A percentile compares a stretch with the other conserved stretches of the same genome.
These are phyloP conservation scores for Eira barbara DNA, from an alignment of 2,113 vertebrate species.

Conservation along the genomic window DNA sequence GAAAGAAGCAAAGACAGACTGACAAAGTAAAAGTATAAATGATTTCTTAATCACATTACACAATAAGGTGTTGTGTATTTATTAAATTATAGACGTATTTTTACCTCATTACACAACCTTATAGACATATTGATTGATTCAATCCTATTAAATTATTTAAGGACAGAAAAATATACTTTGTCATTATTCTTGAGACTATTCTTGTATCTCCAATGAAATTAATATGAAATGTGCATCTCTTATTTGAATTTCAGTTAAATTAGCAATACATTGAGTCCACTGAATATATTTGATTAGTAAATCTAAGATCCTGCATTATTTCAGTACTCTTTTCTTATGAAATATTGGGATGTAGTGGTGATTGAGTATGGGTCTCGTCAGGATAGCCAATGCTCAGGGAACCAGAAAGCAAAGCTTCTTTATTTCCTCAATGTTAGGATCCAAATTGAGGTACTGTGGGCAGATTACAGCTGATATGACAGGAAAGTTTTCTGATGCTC, in stretches of 20 bases:
- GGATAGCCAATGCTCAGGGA: neutral
- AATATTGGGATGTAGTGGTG: neutral
- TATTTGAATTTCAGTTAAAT: neutral
- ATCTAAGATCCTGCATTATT: neutral
- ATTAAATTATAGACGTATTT: neutral
- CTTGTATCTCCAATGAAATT: neutral
- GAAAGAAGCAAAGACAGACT: neutral
- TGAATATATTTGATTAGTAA: neutral
- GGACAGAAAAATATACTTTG: neutral
- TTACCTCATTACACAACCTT: neutral
- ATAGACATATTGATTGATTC: neutral
- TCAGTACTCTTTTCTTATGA: neutral
- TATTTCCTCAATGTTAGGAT: rapidly evolving
- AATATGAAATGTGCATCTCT: neutral
- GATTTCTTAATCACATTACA: neutral
- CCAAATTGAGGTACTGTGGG: neutral
- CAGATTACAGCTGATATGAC: neutral
- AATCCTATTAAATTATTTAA: neutral
- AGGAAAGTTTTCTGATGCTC: neutral
- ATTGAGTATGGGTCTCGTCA: too few species aligned
- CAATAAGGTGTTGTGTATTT: neutral
- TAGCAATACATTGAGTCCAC: neutral
- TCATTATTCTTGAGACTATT: neutral
- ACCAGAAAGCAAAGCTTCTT: neutral
- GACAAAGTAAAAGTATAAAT: neutral